phyloP scores from a whole-genome alignment of 2,888 invertebrate species.

The Agrochola lota region DNA sequence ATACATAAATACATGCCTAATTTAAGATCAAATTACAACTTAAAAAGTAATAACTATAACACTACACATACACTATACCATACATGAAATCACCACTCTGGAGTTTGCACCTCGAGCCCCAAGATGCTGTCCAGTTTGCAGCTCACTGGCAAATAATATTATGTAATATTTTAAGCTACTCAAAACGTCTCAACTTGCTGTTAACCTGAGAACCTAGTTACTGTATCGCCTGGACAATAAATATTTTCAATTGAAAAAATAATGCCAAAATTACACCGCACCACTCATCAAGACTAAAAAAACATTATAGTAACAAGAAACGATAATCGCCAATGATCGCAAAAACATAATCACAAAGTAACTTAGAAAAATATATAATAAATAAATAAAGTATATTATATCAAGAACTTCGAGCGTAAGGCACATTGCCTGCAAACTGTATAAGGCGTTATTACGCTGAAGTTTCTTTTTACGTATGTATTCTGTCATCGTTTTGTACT shows the following conservation, averaged over 20 bases:
- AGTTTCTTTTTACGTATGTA: slow-evolving; percentile 61
- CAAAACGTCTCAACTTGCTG: too few relatives aligned
- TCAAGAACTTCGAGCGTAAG: slow-evolving; percentile 62
- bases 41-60: neutral
- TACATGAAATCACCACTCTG: too few relatives aligned
- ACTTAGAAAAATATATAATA: slow-evolving; percentile 71
- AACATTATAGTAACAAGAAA: slow-evolving; percentile 66
- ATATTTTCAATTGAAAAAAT: neutral
- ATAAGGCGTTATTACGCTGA: slow-evolving; percentile 51
- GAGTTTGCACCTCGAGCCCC: too few relatives aligned
- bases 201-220: too few relatives aligned
- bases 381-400: slow-evolving; percentile 72
- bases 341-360: slow-evolving; percentile 72
- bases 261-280: neutral
- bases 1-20: slow-evolving; percentile 27
- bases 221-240: too few relatives aligned
- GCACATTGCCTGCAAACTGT: slow-evolving; percentile 51
- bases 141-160: too few relatives aligned
- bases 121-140: too few relatives aligned
- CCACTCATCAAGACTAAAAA: slow-evolving; percentile 65
- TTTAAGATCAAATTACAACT: slow-evolving; percentile 6
- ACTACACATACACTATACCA: too few relatives aligned
- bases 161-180: too few relatives aligned
- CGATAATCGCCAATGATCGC: slow-evolving; percentile 65
- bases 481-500: slow-evolving; percentile 36